Conservation (phyloP, 2,797 vertebrate species). For the Acipenser ruthenus region DNA sequence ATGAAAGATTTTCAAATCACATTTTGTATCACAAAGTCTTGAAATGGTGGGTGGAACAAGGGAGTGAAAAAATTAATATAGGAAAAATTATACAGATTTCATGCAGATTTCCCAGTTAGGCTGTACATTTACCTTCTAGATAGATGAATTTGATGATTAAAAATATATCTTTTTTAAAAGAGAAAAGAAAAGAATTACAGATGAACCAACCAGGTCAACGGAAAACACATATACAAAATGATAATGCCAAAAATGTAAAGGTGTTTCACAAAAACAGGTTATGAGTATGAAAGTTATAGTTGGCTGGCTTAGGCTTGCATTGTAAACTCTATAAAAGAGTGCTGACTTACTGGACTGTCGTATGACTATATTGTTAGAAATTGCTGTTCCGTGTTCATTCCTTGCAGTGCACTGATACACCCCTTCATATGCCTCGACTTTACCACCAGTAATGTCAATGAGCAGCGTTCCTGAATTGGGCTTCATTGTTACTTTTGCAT, state of each 20-base stretch:
- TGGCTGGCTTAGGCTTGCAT: neutral
- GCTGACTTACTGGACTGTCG: slow-evolving; percentile 81
- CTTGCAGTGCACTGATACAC: slow-evolving; percentile 88
- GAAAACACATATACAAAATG: slow-evolving; percentile 15
- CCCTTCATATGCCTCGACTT: slow-evolving; percentile 80
- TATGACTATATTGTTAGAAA: slow-evolving; percentile 85
- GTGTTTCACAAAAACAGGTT: neutral
- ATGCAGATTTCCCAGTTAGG: slow-evolving; percentile 24
- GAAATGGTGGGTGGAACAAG: neutral
- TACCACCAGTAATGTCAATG: slow-evolving; percentile 81
- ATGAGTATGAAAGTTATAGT: too few species aligned
- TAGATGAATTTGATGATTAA: slow-evolving; percentile 42
- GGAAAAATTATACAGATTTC: slow-evolving; percentile 26
- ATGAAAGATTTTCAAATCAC: too few species aligned
- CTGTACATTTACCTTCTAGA: slow-evolving; percentile 45
- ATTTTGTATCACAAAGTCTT: too few species aligned
- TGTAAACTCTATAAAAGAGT: slow-evolving; percentile 5
- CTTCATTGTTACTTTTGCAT: slow-evolving; percentile 75
- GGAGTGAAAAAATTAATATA: slow-evolving; percentile 22
- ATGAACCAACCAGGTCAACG: slow-evolving; percentile 10
- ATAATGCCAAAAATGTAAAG: slow-evolving; percentile 14
- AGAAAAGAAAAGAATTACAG: slow-evolving; percentile 20
- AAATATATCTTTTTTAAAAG: slow-evolving; percentile 42
- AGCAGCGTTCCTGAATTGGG: slow-evolving; percentile 78
- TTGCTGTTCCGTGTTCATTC: slow-evolving; percentile 82